Evolutionary conservation across 2,888 invertebrate genomes (phyloP).

Genomic region (Cerastis rubricosa): DNA sequence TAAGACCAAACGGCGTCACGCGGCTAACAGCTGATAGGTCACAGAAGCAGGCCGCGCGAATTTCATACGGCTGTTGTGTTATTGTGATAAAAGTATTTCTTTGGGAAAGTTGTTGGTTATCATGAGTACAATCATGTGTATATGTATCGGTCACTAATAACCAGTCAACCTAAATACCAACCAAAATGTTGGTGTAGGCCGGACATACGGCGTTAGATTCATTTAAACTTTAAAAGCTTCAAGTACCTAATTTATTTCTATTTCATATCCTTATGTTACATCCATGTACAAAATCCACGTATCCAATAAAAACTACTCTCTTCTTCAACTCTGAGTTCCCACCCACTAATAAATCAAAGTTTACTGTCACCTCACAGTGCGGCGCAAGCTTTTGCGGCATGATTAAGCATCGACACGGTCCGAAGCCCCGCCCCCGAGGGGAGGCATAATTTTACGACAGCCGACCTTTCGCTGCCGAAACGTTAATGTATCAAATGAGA

Average conservation of each 20-base stretch:
- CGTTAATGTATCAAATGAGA: neutral
- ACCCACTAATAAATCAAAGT: constrained; percentile 61
- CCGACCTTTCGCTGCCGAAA: constrained; percentile 30
- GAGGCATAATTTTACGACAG: constrained; percentile 47
- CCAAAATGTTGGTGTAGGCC: too few species aligned
- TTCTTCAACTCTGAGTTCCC: constrained; percentile 2
- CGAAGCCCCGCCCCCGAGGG: constrained; percentile 48
- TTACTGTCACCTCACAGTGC: neutral
- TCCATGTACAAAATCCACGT: neutral
- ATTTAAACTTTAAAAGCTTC: neutral
- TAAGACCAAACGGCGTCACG: too few species aligned
- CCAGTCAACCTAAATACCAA: too few species aligned
- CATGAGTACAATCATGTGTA: too few species aligned
- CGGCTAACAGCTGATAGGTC: too few species aligned
- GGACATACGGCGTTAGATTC: neutral
- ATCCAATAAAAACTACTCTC: neutral
- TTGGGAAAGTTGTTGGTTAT: too few species aligned
- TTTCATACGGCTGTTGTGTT: too few species aligned
- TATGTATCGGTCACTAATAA: too few species aligned
- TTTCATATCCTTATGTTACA: neutral
- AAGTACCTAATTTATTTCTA: neutral
- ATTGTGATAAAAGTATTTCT: too few species aligned
- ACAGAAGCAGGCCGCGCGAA: too few species aligned
- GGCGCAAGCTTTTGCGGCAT: neutral
- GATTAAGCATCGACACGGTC: neutral